phyloP scores from a whole-genome alignment of 2,888 invertebrate species.

The Nematopogon swammerdamellus region DNA sequence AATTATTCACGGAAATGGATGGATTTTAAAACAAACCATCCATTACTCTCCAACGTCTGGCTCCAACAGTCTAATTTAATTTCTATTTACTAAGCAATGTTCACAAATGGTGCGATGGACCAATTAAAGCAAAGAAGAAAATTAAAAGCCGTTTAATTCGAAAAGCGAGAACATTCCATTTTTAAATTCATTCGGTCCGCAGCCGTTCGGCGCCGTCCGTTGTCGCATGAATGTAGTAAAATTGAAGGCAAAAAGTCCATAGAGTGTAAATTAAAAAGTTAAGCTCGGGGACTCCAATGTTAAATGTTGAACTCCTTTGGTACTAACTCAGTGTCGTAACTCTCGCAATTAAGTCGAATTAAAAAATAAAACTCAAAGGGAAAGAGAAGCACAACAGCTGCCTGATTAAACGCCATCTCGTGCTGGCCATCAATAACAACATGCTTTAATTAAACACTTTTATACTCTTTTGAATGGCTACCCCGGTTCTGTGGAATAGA shows the following conservation, averaged over 20 bases:
- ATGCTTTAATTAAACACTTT: conserved; percentile 51
- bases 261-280: background rate
- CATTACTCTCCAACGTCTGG: no score
- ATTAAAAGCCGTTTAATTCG: no score
- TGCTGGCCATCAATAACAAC: conserved; percentile 53
- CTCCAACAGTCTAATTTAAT: no score
- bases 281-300: background rate
- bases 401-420: conserved; percentile 52
- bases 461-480: conserved; percentile 39
- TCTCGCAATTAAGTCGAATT: conserved; percentile 49
- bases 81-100: no score
- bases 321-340: conserved; percentile 27
- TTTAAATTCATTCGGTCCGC: no score
- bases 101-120: no score
- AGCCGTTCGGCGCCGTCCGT: no score
- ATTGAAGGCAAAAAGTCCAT: background rate
- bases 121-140: no score
- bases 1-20: no score
- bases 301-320: background rate
- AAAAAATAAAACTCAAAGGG: conserved; percentile 42
- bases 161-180: no score
- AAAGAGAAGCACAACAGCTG: conserved; percentile 25
- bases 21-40: no score
- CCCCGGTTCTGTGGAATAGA: background rate
- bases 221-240: no score